These are phyloP conservation scores for Entomobrya proxima DNA, from an alignment of 2,888 invertebrate genomes.

Conservation along the genomic window DNA sequence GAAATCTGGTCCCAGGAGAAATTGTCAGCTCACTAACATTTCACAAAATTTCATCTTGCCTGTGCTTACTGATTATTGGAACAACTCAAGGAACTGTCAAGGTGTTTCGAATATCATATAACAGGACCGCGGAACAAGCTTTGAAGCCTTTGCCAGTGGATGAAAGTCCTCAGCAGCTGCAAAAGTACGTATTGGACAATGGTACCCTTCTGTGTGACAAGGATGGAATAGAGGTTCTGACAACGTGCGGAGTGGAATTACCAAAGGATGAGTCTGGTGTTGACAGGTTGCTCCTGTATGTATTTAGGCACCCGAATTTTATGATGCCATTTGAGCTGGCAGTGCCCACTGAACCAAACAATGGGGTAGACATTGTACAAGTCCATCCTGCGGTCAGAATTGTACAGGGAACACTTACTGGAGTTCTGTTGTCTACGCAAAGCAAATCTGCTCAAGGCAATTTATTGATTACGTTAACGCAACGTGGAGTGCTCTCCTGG, in stretches of 20 bases:
- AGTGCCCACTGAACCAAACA: neutral
- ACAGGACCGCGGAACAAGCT: neutral
- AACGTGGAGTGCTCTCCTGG: constrained; percentile 32
- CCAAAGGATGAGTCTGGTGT: neutral
- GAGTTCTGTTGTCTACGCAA: neutral
- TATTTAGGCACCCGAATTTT: constrained; percentile 52
- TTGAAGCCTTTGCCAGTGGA: neutral
- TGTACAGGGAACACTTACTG: constrained; percentile 24
- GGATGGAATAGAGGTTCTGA: constrained; percentile 52
- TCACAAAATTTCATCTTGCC: constrained; percentile 26
- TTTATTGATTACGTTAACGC: constrained; percentile 12
- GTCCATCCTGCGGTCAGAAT: neutral
- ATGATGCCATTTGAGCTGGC: constrained; percentile 32
- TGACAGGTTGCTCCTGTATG: neutral
- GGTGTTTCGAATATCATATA: constrained; percentile 14
- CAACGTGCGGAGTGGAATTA: neutral
- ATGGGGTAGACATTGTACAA: neutral
- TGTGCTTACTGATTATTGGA: constrained; percentile 54
- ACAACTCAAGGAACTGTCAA: constrained; percentile 54
- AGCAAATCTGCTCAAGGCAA: neutral
- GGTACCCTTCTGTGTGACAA: constrained; percentile 28
- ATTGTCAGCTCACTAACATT: constrained; percentile 15
- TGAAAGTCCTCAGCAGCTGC: neutral
- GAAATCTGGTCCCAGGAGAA: constrained; percentile 31
- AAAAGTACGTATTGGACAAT: constrained; percentile 41